Conservation (phyloP, 2,113 vertebrate species). For the Muscicapa adusta region DNA sequence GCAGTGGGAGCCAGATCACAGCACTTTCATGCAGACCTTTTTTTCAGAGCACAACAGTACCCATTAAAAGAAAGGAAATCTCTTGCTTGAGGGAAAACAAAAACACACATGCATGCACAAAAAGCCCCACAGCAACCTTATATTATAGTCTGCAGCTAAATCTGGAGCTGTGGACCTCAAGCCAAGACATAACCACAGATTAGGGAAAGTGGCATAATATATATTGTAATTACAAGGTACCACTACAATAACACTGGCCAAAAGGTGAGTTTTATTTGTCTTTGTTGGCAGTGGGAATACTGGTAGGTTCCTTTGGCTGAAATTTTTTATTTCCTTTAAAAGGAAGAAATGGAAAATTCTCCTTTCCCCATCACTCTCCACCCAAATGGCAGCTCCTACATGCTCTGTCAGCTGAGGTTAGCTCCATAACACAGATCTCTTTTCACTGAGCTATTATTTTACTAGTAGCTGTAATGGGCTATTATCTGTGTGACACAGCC, state of each 20-base stretch:
- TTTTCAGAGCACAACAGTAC: not conserved
- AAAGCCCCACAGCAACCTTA: not conserved
- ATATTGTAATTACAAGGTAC: not conserved
- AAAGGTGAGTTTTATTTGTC: not conserved
- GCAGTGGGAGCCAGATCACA: conserved; percentile 40
- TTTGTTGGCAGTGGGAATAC: not conserved
- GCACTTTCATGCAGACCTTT: conserved; percentile 12
- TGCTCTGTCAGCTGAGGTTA: not conserved
- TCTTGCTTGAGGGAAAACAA: not conserved
- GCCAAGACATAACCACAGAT: not conserved
- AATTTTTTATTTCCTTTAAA: not conserved
- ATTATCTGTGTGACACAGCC: not conserved
- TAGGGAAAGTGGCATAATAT: not conserved
- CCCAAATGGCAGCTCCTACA: not conserved
- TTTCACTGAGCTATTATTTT: not conserved
- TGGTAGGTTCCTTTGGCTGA: not conserved
- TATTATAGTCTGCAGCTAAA: not conserved
- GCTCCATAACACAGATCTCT: not conserved
- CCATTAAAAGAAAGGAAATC: not conserved
- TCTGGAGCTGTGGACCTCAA: not conserved
- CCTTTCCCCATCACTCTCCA: not conserved
- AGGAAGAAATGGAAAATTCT: not conserved
- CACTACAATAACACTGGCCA: not conserved
- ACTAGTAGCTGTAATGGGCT: not conserved
- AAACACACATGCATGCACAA: accelerated